phyloP scores from a whole-genome alignment of 2,797 vertebrate genomes.

The Eulemur mongoz region DNA sequence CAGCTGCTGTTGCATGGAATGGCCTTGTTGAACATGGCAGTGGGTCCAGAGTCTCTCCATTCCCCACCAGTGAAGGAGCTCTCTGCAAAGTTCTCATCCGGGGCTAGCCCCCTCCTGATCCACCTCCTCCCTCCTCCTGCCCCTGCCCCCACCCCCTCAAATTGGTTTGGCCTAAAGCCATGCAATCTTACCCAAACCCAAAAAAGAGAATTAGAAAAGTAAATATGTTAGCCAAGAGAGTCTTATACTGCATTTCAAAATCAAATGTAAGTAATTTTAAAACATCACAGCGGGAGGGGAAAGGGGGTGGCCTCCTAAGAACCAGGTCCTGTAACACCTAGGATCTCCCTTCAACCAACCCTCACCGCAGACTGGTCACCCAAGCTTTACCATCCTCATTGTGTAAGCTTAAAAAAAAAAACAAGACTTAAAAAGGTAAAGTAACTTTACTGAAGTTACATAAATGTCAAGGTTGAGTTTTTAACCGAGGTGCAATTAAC shows the following conservation, averaged over 20 bases:
- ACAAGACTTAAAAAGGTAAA: neutral
- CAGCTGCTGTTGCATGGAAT: neutral
- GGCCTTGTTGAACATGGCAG: neutral
- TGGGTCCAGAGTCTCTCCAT: neutral
- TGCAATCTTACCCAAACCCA: neutral
- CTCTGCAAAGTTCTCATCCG: neutral
- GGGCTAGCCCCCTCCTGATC: neutral
- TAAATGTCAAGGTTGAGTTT: neutral
- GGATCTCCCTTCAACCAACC: neutral
- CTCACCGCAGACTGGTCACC: neutral
- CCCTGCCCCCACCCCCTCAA: neutral
- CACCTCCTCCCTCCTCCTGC: neutral
- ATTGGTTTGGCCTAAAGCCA: neutral
- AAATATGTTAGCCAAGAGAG: neutral
- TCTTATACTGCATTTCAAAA: neutral
- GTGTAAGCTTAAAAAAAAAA: neutral
- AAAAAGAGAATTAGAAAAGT: constrained; percentile 42
- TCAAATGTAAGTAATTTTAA: neutral
- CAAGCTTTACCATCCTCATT: neutral
- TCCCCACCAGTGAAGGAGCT: neutral
- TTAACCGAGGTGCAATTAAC: neutral
- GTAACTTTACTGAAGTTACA: neutral
- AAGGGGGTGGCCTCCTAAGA: neutral
- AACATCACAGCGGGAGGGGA: neutral
- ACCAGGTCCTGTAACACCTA: neutral